phyloP scores from a whole-genome alignment of 2,113 vertebrate species.

The Chrysemys picta region DNA sequence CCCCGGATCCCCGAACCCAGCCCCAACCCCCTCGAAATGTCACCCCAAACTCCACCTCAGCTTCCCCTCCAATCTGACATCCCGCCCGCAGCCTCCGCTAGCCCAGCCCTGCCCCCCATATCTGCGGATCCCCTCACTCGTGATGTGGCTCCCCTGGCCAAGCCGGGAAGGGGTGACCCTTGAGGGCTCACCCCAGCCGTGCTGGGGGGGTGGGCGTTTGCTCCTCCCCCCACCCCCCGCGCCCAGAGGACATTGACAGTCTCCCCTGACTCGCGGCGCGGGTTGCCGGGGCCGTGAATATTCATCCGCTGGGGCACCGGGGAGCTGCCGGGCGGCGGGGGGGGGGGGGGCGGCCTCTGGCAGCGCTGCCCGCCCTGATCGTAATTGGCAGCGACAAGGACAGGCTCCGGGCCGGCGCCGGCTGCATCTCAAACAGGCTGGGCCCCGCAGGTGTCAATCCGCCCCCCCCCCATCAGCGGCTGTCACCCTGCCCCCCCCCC shows the following conservation, averaged over 20 bases:
- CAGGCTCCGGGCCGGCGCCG: not conserved
- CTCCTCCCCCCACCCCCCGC: too few relatives aligned
- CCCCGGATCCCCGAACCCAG: too few relatives aligned
- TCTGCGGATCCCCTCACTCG: too few relatives aligned
- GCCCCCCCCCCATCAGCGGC: not conserved
- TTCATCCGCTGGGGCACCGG: not conserved
- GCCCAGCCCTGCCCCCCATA: not conserved
- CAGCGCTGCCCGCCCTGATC: conserved; percentile 36
- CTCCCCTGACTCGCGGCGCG: not conserved
- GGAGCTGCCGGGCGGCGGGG: not conserved
- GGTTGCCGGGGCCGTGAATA: not conserved
- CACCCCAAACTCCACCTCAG: too few relatives aligned
- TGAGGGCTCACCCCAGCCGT: too few relatives aligned
- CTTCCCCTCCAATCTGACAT: too few relatives aligned
- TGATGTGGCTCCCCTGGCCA: too few relatives aligned
- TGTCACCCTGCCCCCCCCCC: not conserved
- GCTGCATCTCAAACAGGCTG: conserved; percentile 49
- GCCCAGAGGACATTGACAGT: not conserved
- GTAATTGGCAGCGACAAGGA: conserved; percentile 61
- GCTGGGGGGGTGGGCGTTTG: too few relatives aligned
- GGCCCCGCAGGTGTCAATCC: conserved; percentile 1
- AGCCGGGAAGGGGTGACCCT: not conserved
- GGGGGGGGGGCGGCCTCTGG: conserved; percentile 17
- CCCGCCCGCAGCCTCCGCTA: too few relatives aligned
- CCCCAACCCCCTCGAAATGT: too few relatives aligned